phyloP scores from a whole-genome alignment of 2,113 vertebrate species.

The Turdus rufiventris region DNA sequence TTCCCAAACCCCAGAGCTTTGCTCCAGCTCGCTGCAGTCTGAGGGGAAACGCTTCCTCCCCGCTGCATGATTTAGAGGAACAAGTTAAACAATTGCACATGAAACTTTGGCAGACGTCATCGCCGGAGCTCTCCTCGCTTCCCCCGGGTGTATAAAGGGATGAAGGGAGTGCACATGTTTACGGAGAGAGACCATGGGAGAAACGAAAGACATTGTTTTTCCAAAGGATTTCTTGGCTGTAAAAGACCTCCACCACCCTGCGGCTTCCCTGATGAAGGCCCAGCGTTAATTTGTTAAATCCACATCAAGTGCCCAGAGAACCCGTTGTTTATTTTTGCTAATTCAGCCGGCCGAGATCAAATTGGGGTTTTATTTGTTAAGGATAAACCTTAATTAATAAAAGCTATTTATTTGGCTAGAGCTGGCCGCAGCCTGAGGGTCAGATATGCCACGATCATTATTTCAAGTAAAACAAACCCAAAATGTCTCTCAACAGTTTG shows the following conservation, averaged over 20 bases:
- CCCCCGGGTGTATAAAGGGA: background rate
- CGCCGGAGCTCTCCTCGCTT: conserved; percentile 10
- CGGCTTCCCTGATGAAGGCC: conserved; percentile 58
- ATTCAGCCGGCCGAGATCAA: conserved; percentile 60
- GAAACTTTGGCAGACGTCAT: background rate
- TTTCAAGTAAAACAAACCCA: conserved; percentile 76
- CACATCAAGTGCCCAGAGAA: conserved; percentile 69
- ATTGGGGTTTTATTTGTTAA: conserved; percentile 64
- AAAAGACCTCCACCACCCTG: conserved; percentile 30
- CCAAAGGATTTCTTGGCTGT: conserved; percentile 56
- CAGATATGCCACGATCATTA: conserved; percentile 67
- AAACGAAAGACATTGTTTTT: conserved; percentile 21
- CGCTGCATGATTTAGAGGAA: background rate
- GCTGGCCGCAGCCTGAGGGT: conserved; percentile 54
- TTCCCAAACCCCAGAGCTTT: background rate
- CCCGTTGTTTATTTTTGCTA: conserved; percentile 76
- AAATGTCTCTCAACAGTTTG: conserved; percentile 63
- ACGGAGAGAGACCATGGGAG: conserved; percentile 36
- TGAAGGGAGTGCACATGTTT: conserved; percentile 53
- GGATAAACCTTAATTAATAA: conserved; percentile 82
- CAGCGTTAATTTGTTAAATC: conserved; percentile 81
- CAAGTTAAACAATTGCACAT: conserved; percentile 46
- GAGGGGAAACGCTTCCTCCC: conserved; percentile 2
- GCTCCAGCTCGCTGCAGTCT: background rate
- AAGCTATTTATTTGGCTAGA: conserved; percentile 80